Conservation (phyloP, 2,113 vertebrate genomes). For the Pseudopipra pipra region DNA sequence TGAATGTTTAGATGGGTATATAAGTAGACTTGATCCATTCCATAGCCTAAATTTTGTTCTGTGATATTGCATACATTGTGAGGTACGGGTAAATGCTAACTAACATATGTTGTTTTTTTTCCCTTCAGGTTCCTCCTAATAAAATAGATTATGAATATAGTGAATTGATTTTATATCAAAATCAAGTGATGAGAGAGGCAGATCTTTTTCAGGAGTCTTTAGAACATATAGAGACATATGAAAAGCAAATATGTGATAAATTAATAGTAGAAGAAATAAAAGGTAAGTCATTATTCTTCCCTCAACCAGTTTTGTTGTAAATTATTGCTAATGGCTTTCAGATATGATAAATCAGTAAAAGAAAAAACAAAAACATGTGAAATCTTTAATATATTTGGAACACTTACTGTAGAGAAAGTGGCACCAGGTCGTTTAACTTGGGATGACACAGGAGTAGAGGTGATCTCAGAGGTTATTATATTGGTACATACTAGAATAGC, state of each 20-base stretch:
- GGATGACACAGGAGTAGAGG: background rate
- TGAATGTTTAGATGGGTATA: background rate
- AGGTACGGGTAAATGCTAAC: background rate
- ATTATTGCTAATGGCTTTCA: background rate
- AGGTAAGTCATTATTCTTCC: slow-evolving; percentile 61
- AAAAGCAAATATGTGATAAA: slow-evolving; percentile 82
- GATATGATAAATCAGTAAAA: background rate
- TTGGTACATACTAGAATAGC: background rate
- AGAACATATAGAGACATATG: slow-evolving; percentile 78
- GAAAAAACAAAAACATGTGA: background rate
- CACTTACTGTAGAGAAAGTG: background rate
- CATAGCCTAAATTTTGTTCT: background rate
- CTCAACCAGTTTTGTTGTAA: background rate
- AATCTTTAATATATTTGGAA: background rate
- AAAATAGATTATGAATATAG: slow-evolving; percentile 82
- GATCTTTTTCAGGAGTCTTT: slow-evolving; percentile 79
- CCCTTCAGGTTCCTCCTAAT: slow-evolving; percentile 71
- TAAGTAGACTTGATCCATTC: background rate
- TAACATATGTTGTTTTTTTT: background rate
- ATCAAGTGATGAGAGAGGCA: slow-evolving; percentile 83
- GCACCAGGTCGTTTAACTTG: background rate
- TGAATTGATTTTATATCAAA: slow-evolving; percentile 80
- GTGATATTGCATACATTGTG: background rate
- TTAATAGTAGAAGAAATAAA: slow-evolving; percentile 80
- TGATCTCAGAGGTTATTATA: accelerated